phyloP scores from a whole-genome alignment of 1,140 invertebrate species.

The Halyomorpha halys region DNA sequence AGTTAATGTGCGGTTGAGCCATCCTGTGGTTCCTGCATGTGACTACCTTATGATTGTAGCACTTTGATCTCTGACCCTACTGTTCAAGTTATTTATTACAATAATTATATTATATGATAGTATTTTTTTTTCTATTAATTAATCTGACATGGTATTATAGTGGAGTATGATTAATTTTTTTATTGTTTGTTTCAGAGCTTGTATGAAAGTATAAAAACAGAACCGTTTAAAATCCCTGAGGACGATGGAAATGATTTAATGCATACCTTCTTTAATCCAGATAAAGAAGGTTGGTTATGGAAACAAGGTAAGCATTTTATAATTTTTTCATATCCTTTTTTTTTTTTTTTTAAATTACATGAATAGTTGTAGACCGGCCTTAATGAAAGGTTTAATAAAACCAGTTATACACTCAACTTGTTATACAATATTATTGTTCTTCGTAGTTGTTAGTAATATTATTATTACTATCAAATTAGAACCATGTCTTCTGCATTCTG shows the following conservation, averaged over 20 bases:
- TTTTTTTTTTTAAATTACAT: too few species aligned
- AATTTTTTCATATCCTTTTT: neutral
- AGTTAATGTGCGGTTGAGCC: constrained; percentile 8
- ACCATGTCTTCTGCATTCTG: too few species aligned
- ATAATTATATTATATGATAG: too few species aligned
- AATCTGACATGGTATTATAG: neutral
- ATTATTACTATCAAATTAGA: too few species aligned
- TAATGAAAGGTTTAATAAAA: too few species aligned
- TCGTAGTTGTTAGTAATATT: too few species aligned
- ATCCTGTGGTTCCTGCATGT: constrained; percentile 5
- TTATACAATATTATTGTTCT: too few species aligned
- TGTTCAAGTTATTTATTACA: neutral
- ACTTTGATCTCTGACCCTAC: constrained; percentile 23
- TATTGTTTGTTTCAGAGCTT: constrained; percentile 57
- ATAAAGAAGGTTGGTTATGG: constrained; percentile 98
- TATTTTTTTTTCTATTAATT: neutral
- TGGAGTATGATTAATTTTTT: constrained; percentile 21
- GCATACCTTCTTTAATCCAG: constrained; percentile 99
- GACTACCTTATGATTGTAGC: constrained; percentile 25
- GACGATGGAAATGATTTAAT: constrained; percentile 98
- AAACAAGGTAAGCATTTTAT: constrained; percentile 69
- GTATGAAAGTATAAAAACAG: constrained; percentile 97
- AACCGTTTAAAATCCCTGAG: constrained; percentile 98
- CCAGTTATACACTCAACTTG: too few species aligned
- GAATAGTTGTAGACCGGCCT: too few species aligned